Base-by-base conservation (phyloP, 2,797 vertebrate species). In the Thaleichthys pacificus region DNA sequence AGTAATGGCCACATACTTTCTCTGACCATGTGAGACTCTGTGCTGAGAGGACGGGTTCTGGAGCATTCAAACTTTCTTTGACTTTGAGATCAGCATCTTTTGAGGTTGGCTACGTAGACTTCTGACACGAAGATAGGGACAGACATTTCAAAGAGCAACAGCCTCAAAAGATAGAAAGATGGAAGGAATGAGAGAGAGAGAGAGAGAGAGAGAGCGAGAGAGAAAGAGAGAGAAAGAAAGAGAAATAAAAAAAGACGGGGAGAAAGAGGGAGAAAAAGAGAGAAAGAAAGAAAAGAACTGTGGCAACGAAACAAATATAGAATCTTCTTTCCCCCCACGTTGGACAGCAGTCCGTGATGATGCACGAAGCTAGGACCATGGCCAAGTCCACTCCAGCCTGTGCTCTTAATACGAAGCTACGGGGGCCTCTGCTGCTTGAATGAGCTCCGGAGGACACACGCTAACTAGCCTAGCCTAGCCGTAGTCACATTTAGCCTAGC, bases 351-450 rank as follows among this genome's bases (percentile, higher is more conserved):
- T 70, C 73, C 60, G 77, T 75, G 80, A 76, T 89, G 89, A 90
- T 86, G 83, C 86, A 86, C 87, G 80, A 85, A 68, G 71, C 74
- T 79, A 75, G 87, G 89, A 92, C 67, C 0, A 60, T 65, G 79
- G 91, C 92, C 93, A 93, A 78, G 78, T 85, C 77, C 78, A 82
- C 80, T 93, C 90, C 76, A 77, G 80, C 82, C 69, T 75, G 71
- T 17, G 28, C 32, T 73, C 68, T 75, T 93, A 90, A 93, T 91
- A 21, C 76, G 79, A 88, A 86, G 85, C 83, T 89, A 90, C 91
- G 84, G 84, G 74, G 80, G 63, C 21, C 70, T 68, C 77, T 91
- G 85, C 88, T 80, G 80, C 77, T 86, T 84, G 82, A 83, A 78
- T 85, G 86, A 82, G 79, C 82, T 66, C 60, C 30, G 56, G 73